Evolutionary conservation across 1,140 invertebrate genomes (phyloP).

Genomic region (Hormaphis cornu): DNA sequence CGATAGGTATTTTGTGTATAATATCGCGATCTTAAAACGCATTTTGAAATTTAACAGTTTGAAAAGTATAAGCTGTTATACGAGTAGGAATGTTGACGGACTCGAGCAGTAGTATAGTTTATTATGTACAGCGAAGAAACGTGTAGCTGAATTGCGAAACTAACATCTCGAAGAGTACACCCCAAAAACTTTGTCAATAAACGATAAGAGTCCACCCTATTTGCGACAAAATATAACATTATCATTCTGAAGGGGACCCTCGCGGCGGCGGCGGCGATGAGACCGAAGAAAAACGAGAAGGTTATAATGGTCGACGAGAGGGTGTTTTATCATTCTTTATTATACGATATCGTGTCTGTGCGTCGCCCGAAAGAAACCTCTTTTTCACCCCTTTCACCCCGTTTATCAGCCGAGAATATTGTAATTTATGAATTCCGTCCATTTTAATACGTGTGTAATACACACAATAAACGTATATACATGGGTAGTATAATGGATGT

Average conservation of each 20-base stretch:
- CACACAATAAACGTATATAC: not conserved
- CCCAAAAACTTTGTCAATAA: conserved; percentile 5
- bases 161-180: not conserved
- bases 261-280: too few relatives aligned
- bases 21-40: too few relatives aligned
- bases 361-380: not conserved
- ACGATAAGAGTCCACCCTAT: conserved; percentile 1
- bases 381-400: not conserved
- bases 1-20: too few relatives aligned
- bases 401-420: not conserved
- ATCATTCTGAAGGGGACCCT: not conserved
- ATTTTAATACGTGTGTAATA: conserved; percentile 7
- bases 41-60: too few relatives aligned
- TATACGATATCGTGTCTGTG: not conserved
- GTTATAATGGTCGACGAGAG: conserved; percentile 1
- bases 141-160: not conserved
- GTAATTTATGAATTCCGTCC: conserved; percentile 1
- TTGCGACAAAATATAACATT: not conserved
- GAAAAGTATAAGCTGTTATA: too few relatives aligned
- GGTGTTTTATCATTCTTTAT: not conserved
- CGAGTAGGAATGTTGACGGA: too few relatives aligned
- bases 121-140: not conserved
- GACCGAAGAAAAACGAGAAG: not conserved
- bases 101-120: too few relatives aligned
- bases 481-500: not conserved